Evolutionary conservation across 2,888 invertebrate species (phyloP), one percentile per base, ranked within the genome.

Genomic region (Lithophane socia): DNA sequence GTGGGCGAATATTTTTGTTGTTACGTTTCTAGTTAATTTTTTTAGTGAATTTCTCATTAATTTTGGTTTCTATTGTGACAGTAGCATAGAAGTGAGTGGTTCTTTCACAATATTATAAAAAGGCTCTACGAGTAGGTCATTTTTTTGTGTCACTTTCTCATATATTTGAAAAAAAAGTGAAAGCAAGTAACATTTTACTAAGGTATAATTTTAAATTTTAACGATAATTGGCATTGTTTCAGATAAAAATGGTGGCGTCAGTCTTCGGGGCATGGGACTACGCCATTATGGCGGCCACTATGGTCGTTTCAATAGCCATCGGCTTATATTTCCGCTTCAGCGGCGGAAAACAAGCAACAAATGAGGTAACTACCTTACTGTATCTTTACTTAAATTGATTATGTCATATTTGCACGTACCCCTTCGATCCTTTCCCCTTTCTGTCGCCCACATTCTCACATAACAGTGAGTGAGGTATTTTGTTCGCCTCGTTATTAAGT

Each of bases 261-360:
- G 73, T 94, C 37, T 97, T 98, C 87, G 97, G 97, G 81, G 93
- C 95, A 88, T 97, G 97, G 97, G 99, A 99, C 94, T 99, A 98
- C 91, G 93, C 97, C 16, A 98, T 99, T 49, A 97, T 99, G 94
- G 97, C 95, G 4, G 89, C 97, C 3, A 98, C 98, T 80, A 97
- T 99, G 88, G 75, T 97, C 10, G 97, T 97, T 37, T 99, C 99
- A 0, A 97, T 98, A 0, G 94, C 95, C 0, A 99, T 99, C 85
- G 99, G 99, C 10, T 90, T 99, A 64, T 99, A 98, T 91, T 99
- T 98, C 93, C 97, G 98, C 83, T 98, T 99, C 90, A 98, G 98
- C 29, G 99, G 99, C 47, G 98, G 98, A 12, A 98, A 97, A 92
- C 99, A 99, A 92, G 98, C 97, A 94, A 99, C 99, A 2, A 98